These are phyloP conservation scores for Drosophila sulfurigaster DNA, from an alignment of 1,140 invertebrate species.

Conservation along the genomic window DNA sequence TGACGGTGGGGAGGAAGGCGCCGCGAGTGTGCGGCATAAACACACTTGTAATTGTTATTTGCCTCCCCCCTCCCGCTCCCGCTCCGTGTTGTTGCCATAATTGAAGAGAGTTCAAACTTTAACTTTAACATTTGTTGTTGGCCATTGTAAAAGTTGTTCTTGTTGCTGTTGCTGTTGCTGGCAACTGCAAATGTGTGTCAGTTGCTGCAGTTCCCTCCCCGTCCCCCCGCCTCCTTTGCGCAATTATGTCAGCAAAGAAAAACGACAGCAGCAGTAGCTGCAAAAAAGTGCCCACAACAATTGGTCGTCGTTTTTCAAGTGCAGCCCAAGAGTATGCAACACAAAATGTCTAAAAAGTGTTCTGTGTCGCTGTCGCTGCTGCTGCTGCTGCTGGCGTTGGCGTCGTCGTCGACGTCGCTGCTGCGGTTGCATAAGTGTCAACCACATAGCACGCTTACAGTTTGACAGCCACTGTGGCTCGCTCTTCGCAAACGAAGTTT, in stretches of 20 bases:
- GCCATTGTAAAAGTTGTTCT: background rate
- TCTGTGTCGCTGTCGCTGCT: background rate
- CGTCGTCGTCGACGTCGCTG: conserved; percentile 16
- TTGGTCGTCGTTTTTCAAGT: conserved; percentile 61
- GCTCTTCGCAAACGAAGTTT: conserved; percentile 16
- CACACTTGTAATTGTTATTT: conserved; percentile 73
- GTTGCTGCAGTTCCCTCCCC: conserved; percentile 1
- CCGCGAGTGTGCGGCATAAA: conserved; percentile 51
- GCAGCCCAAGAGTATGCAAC: conserved; percentile 52
- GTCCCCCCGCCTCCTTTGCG: conserved; percentile 14
- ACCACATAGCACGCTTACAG: conserved; percentile 63
- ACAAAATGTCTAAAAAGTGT: conserved; percentile 18
- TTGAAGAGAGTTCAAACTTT: conserved; percentile 16
- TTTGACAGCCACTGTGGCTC: conserved; percentile 53
- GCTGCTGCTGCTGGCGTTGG: background rate
- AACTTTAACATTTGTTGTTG: background rate
- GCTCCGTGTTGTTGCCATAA: conserved; percentile 20
- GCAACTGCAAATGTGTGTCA: conserved; percentile 59
- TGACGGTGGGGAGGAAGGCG: background rate
- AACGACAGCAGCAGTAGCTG: background rate
- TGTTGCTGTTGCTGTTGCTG: conserved; percentile 23
- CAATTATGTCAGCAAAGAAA: conserved; percentile 69
- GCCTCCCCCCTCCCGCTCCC: conserved; percentile 22
- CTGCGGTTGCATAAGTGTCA: conserved; percentile 79
- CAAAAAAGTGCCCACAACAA: conserved; percentile 38